Percentiles rank a stretch among this genome's conserved stretches.
Conservation (phyloP, 2,888 invertebrate species). For the Drosophila paucipuncta region DNA sequence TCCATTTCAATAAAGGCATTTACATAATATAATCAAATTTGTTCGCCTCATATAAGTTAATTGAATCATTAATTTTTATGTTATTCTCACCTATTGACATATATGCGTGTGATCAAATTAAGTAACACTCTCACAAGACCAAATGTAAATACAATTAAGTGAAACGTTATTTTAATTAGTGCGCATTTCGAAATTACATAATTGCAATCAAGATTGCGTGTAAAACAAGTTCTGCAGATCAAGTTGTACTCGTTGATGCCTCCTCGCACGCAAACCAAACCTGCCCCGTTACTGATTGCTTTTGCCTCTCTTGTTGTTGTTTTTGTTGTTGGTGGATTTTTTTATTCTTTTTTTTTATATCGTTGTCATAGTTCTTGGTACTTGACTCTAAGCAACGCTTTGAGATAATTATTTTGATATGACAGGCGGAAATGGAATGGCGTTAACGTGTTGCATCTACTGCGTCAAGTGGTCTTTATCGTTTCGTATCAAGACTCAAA, state of each 20-base stretch:
- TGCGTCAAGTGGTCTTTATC: slow-evolving; percentile 26
- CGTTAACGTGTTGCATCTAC: slow-evolving; percentile 75
- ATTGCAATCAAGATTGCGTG: slow-evolving; percentile 78
- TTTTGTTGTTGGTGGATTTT: slow-evolving; percentile 11
- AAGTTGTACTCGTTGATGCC: slow-evolving; percentile 58
- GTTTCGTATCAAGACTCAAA: slow-evolving; percentile 36
- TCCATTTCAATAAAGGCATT: neutral
- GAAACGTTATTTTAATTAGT: slow-evolving; percentile 76
- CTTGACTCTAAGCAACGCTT: slow-evolving; percentile 62
- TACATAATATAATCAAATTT: neutral
- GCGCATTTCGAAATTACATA: slow-evolving; percentile 76
- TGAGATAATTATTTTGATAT: slow-evolving; percentile 82
- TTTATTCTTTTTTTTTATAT: slow-evolving; percentile 24
- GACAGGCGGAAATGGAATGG: slow-evolving; percentile 83
- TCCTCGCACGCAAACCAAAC: slow-evolving; percentile 60
- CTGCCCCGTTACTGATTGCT: slow-evolving; percentile 33
- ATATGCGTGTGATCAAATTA: slow-evolving; percentile 13
- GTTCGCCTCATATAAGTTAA: neutral
- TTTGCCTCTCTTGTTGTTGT: slow-evolving; percentile 8
- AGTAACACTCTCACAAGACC: slow-evolving; percentile 24
- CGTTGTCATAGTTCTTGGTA: slow-evolving; percentile 50
- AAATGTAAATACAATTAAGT: slow-evolving; percentile 67
- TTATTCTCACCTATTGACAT: slow-evolving; percentile 1
- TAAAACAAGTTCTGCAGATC: slow-evolving; percentile 72
- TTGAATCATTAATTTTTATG: neutral